These are phyloP conservation scores for Eutolmus rufibarbis DNA, from an alignment of 2,888 invertebrate genomes.

Conservation along the genomic window DNA sequence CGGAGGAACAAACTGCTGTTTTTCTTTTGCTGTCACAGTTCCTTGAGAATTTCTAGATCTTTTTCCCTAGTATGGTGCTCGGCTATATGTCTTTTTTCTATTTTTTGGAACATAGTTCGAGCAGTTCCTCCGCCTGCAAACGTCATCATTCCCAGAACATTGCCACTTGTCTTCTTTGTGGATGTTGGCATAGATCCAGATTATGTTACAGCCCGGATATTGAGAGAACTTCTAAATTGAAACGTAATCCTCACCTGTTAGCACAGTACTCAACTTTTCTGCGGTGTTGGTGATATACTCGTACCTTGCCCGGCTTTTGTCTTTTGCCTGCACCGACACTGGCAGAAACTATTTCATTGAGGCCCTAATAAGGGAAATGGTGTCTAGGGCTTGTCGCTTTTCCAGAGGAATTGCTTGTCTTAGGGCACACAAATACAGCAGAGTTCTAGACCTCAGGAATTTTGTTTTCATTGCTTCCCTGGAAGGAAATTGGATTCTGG, in stretches of 20 bases:
- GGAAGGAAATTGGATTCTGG: not conserved
- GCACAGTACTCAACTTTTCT: not conserved
- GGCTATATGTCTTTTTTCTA: not conserved
- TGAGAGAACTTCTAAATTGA: constrained; percentile 21
- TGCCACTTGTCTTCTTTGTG: not conserved
- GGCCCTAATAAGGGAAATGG: not conserved
- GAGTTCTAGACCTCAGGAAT: not conserved
- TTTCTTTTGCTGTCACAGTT: not conserved
- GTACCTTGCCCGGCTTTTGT: not conserved
- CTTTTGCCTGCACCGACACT: not conserved
- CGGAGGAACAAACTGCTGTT: not conserved
- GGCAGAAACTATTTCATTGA: not conserved
- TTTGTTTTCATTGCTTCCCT: not conserved
- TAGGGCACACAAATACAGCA: not conserved
- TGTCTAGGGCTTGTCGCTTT: not conserved
- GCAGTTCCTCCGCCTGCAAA: not conserved
- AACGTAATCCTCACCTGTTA: constrained; percentile 30
- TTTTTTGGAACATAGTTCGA: not conserved
- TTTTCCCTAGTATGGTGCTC: not conserved
- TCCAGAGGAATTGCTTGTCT: not conserved
- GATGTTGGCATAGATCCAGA: constrained; percentile 7
- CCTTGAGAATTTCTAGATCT: not conserved
- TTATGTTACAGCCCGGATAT: constrained; percentile 23
- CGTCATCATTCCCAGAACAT: constrained; percentile 1
- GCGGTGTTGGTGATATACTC: not conserved